Conservation (phyloP, 2,888 invertebrate species). For the Eupelmus urozonus region DNA sequence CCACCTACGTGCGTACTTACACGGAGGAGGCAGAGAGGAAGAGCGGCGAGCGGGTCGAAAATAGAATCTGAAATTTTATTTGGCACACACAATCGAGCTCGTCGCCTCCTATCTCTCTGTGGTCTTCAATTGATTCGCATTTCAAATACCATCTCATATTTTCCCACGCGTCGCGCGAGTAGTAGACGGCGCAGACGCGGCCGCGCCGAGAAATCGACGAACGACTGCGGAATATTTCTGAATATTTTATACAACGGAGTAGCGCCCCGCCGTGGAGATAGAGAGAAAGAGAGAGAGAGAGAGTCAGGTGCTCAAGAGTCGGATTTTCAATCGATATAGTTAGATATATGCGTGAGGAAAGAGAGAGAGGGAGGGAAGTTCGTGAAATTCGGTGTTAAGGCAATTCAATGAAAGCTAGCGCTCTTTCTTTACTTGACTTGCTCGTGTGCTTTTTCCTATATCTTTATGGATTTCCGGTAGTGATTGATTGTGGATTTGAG, state of each 20-base stretch:
- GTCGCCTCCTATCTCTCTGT: not conserved
- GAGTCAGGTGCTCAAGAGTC: not conserved
- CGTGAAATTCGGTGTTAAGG: too few species aligned
- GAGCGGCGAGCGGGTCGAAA: constrained; percentile 20
- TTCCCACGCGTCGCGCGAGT: constrained; percentile 46
- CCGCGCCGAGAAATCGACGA: constrained; percentile 43
- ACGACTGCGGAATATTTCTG: constrained; percentile 65
- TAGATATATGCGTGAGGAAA: too few species aligned
- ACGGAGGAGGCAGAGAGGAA: too few species aligned
- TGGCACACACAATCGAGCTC: constrained; percentile 50
- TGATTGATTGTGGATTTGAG: too few species aligned
- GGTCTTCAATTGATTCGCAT: constrained; percentile 63
- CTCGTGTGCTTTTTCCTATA: too few species aligned
- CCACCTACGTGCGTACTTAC: not conserved
- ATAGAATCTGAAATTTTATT: constrained; percentile 63
- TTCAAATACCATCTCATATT: constrained; percentile 61
- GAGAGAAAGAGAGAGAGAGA: not conserved
- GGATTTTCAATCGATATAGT: not conserved
- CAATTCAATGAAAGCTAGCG: too few species aligned
- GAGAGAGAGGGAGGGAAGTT: too few species aligned
- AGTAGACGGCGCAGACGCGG: not conserved
- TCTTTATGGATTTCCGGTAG: too few species aligned
- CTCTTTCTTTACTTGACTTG: too few species aligned
- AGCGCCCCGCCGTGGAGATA: not conserved
- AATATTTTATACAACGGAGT: constrained; percentile 66